Evolutionary conservation across 2,797 vertebrate species (phyloP).

Genomic region (Capromys pilorides): DNA sequence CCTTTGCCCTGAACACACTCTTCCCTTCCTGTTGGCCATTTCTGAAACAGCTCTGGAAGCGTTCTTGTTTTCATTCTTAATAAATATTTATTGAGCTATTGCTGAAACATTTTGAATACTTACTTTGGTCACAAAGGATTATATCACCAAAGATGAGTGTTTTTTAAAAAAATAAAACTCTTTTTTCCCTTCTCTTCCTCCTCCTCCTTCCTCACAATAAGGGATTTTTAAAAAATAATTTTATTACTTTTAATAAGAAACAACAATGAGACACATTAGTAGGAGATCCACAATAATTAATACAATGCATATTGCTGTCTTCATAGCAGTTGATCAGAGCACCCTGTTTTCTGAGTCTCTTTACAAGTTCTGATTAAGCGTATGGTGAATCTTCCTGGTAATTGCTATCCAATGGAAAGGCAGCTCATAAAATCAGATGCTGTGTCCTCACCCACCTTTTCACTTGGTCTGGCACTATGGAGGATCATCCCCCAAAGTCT

Average conservation of each 20-base stretch:
- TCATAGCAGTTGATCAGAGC: too few species aligned
- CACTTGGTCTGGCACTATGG: too few species aligned
- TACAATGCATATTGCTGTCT: too few species aligned
- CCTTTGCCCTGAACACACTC: background rate
- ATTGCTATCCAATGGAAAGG: background rate
- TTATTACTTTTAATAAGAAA: too few species aligned
- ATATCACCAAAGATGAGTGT: background rate
- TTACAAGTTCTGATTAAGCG: background rate
- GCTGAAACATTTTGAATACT: too few species aligned
- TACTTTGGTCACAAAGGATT: background rate
- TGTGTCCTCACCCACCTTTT: background rate
- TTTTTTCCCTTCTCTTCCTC: background rate
- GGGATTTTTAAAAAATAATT: too few species aligned
- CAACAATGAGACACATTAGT: too few species aligned
- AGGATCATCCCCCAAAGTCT: background rate
- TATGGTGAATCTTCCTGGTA: background rate
- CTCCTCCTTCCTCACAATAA: background rate
- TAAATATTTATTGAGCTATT: too few species aligned
- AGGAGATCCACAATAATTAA: too few species aligned
- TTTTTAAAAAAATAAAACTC: background rate
- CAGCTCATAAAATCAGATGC: background rate
- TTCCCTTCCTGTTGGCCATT: background rate
- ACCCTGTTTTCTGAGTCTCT: background rate
- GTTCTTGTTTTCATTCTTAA: too few species aligned
- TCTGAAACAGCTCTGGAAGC: background rate